Evolutionary conservation across 2,113 vertebrate genomes (phyloP).

Genomic region (Aegotheles bennettii): DNA sequence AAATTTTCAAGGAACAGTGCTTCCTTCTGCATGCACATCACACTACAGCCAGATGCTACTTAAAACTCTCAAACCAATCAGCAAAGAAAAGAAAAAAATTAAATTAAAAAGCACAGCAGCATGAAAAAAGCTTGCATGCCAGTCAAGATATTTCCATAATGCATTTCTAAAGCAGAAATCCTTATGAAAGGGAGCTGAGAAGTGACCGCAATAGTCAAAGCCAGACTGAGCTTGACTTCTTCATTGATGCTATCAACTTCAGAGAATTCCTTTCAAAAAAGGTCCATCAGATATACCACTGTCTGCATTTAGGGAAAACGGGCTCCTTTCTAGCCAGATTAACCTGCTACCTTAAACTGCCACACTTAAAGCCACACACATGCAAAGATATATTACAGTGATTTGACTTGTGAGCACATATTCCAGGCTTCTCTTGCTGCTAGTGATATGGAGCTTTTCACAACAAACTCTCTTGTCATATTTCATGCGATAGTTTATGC

Average conservation of each 20-base stretch:
- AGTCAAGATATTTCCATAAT: neutral
- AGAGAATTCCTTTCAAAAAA: neutral
- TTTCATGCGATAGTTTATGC: neutral
- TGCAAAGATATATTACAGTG: neutral
- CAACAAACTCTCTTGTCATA: neutral
- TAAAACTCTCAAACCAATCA: neutral
- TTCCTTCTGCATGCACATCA: neutral
- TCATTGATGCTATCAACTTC: neutral
- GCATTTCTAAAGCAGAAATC: neutral
- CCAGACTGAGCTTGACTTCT: neutral
- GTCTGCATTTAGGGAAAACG: neutral
- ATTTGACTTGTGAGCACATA: neutral
- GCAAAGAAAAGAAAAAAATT: neutral
- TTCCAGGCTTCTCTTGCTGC: neutral
- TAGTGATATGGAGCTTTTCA: neutral
- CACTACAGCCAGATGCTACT: neutral
- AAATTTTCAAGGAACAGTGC: neutral
- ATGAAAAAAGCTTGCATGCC: neutral
- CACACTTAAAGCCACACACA: neutral
- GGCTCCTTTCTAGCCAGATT: neutral
- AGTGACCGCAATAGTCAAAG: neutral
- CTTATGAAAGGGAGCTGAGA: neutral
- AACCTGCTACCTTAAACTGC: neutral
- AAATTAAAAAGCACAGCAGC: neutral
- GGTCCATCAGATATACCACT: neutral